Conservation (phyloP, 2,113 vertebrate species). For the Corythornis cristatus region DNA sequence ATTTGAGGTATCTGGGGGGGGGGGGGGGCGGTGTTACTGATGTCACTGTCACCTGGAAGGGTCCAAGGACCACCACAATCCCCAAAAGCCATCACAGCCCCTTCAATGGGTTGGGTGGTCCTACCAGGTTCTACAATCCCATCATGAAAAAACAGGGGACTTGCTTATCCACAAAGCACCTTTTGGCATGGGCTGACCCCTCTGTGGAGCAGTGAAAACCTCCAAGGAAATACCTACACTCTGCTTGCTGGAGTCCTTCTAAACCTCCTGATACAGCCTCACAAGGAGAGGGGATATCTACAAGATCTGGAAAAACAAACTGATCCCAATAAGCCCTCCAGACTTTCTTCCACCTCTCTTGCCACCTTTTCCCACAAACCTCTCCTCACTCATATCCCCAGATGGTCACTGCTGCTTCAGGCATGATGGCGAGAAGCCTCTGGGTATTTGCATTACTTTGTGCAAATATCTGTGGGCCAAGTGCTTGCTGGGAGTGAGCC, state of each 20-base stretch:
- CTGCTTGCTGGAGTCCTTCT: not conserved
- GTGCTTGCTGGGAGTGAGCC: not conserved
- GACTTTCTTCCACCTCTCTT: not conserved
- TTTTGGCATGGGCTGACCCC: not conserved
- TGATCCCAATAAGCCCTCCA: not conserved
- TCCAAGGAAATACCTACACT: not conserved
- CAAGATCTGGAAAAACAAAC: not conserved
- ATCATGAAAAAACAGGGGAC: not conserved
- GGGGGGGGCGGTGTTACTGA: not conserved
- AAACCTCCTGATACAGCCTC: not conserved
- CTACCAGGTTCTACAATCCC: not conserved
- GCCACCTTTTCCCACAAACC: not conserved
- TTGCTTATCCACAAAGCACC: not conserved
- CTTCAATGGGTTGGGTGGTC: not conserved
- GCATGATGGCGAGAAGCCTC: fast-evolving
- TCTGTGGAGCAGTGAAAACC: not conserved
- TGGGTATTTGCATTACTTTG: fast-evolving
- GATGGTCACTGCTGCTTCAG: not conserved
- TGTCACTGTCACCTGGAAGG: not conserved
- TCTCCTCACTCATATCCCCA: fast-evolving
- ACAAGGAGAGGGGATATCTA: not conserved
- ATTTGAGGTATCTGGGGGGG: no score
- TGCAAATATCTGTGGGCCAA: not conserved
- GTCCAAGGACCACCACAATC: not conserved
- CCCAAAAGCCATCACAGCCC: not conserved